Conservation (phyloP, 2,888 invertebrate species). For the Melieria picta region DNA sequence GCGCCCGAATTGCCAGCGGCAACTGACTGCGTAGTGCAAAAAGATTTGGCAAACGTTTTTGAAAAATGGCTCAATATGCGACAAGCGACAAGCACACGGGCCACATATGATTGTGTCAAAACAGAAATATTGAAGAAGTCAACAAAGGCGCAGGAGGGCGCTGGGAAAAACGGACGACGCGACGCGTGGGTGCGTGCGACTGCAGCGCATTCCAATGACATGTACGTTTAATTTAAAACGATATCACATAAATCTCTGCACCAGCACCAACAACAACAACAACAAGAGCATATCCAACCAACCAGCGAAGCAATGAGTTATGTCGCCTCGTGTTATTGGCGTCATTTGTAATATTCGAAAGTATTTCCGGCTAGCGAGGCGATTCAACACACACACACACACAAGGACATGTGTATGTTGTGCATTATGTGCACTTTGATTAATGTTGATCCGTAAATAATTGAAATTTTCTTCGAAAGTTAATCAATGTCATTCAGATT, state of each 20-base stretch:
- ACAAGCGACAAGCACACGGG: not conserved
- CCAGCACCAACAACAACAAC: not conserved
- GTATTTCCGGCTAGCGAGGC: slow-evolving; percentile 32
- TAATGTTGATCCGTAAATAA: slow-evolving; percentile 41
- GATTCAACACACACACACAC: not conserved
- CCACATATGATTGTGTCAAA: slow-evolving; percentile 29
- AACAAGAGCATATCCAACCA: no score
- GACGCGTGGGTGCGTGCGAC: not conserved
- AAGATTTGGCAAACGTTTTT: slow-evolving; percentile 9
- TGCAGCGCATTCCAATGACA: slow-evolving; percentile 32
- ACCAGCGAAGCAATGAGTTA: no score
- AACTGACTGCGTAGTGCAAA: not conserved
- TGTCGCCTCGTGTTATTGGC: slow-evolving; percentile 16
- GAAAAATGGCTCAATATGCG: slow-evolving; percentile 28
- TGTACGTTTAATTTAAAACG: slow-evolving; percentile 38
- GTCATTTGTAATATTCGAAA: slow-evolving; percentile 38
- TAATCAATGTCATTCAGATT: slow-evolving; percentile 40
- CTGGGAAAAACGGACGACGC: not conserved
- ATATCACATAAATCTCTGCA: slow-evolving; percentile 43
- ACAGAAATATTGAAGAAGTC: slow-evolving; percentile 4
- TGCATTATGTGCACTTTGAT: slow-evolving; percentile 23
- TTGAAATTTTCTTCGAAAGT: slow-evolving; percentile 34
- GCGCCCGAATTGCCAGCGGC: not conserved
- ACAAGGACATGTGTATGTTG: not conserved
- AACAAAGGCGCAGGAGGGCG: not conserved